These are phyloP conservation scores for Patella pellucida DNA, from an alignment of 2,888 invertebrate genomes.

Conservation along the genomic window DNA sequence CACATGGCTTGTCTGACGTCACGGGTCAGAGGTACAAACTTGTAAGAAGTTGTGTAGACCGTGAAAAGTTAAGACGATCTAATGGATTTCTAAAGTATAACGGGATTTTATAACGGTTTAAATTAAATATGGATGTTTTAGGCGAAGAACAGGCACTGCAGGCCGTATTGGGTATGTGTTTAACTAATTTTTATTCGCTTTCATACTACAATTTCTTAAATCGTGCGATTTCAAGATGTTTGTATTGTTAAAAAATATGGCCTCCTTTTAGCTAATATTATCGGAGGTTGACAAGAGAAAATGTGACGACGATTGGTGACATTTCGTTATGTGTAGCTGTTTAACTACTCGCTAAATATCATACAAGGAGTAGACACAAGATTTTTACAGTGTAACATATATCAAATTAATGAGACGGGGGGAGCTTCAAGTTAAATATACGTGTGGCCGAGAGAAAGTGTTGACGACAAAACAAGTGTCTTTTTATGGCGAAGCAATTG, in stretches of 20 bases:
- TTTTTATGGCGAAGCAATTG: neutral
- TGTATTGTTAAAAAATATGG: slow-evolving; percentile 1
- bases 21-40: neutral
- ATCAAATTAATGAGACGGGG: too few relatives aligned
- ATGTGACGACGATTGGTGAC: neutral
- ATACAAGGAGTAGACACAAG: too few relatives aligned
- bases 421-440: too few relatives aligned
- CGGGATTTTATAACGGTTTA: slow-evolving; percentile 7
- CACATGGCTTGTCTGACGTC: slow-evolving; percentile 10
- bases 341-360: neutral
- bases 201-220: too few relatives aligned
- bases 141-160: slow-evolving; percentile 34
- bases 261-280: slow-evolving; percentile 10
- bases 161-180: slow-evolving; percentile 32
- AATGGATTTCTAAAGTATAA: neutral
- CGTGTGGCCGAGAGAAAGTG: too few relatives aligned
- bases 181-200: too few relatives aligned
- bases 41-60: neutral
- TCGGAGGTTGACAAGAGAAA: slow-evolving; percentile 6
- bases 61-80: neutral
- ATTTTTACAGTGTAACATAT: too few relatives aligned
- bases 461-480: too few relatives aligned
- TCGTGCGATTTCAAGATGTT: neutral
- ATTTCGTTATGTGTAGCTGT: neutral
- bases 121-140: slow-evolving; percentile 27